Base-by-base conservation (phyloP, 2,888 invertebrate species). In the Drymonia ruficornis region DNA sequence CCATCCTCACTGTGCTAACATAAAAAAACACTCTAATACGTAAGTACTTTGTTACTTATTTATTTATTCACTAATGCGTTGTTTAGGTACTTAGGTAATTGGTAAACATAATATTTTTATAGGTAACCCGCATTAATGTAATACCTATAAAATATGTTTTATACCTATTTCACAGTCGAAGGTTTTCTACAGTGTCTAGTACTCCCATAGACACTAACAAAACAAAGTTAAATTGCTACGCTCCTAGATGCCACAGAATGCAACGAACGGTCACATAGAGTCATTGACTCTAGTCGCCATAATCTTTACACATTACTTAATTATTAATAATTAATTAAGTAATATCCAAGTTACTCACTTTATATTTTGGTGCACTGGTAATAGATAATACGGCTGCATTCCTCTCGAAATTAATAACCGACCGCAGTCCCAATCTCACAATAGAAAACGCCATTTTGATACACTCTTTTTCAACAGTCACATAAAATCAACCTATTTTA, bases 371-470 rank as follows among this genome's bases (percentile, higher is more conserved):
- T 45, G 76, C 79, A 81, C 80, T 84, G 65, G 74, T 64, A 62
- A 74, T 75, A 43, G 84, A 80, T 29, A 88, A 50, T 56, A 86
- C 70, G 55, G 83, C 83, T 16, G 84, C 86, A 67, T 80, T 83
- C 68, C 82, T 86, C 65, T 91, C 93, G 60, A 89, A 70, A 63
- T 82, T 84, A 48, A 83, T 72, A 53, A 79, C 79, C 28, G 84
- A 78, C 67, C 84, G 81, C 52, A 89, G 67, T 70, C 93, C 91
- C 56, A 87, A 74, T 72, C 90, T 83, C 71, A 91, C 78, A 50
- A 93, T 63, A 15, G 93, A 88, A 55, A 89, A 78, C 74, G 93
- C 93, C 93, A 93, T 93, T 71, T 83, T 85, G 60, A 63, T 59
- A 58, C 53, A 55, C 55, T 57, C 61, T 53, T 63, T 63, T 55